Conservation (phyloP, 2,888 invertebrate species). For the Proisotoma minuta region DNA sequence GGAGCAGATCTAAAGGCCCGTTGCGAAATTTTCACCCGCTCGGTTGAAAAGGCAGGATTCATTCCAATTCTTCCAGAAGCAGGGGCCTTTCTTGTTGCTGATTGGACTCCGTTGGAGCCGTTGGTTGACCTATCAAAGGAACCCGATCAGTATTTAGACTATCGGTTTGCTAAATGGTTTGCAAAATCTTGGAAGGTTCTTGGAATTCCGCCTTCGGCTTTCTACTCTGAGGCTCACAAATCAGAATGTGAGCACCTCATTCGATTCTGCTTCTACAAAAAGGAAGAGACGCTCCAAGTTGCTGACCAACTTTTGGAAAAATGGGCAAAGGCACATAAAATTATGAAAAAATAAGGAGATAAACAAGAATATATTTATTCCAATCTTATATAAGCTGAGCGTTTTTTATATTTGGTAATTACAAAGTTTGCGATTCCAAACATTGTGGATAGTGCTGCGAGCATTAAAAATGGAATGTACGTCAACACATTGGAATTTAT, state of each 20-base stretch:
- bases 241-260: slow-evolving; percentile 75
- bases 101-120: slow-evolving; percentile 71
- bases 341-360: not conserved
- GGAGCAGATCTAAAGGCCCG: slow-evolving; percentile 70
- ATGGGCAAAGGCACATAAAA: slow-evolving; percentile 11
- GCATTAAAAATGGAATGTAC: no score
- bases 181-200: slow-evolving; percentile 87
- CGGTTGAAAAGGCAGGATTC: slow-evolving; percentile 66
- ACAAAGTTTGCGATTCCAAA: no score
- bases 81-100: slow-evolving; percentile 94
- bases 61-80: slow-evolving; percentile 85
- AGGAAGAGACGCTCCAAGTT: slow-evolving; percentile 27
- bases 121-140: slow-evolving; percentile 67
- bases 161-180: slow-evolving; percentile 92
- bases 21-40: slow-evolving; percentile 71
- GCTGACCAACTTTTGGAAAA: slow-evolving; percentile 14
- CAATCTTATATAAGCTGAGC: no score
- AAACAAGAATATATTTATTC: no score
- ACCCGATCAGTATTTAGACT: slow-evolving; percentile 72
- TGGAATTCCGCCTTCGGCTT: slow-evolving; percentile 89
- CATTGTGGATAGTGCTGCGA: no score
- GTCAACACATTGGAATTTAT: no score
- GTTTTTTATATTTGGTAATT: no score
- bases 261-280: slow-evolving; percentile 87
- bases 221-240: slow-evolving; percentile 78